Percentiles rank a stretch among this genome's conserved stretches.
These are phyloP conservation scores for Adela reaumurella DNA, from an alignment of 2,888 invertebrate genomes.

Conservation along the genomic window DNA sequence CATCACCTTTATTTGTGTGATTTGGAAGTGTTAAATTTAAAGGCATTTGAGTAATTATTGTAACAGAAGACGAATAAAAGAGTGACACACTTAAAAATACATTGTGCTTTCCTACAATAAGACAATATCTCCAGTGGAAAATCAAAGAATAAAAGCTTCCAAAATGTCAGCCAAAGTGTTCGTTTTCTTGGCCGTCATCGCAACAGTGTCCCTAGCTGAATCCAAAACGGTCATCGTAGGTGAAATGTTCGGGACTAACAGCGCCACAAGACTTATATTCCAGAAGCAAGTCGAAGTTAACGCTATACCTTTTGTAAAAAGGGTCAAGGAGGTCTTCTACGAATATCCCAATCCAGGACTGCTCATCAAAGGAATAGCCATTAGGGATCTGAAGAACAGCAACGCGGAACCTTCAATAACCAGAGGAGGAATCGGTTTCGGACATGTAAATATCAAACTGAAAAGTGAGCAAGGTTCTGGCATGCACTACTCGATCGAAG, in stretches of 20 bases:
- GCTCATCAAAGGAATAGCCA: conserved; percentile 41
- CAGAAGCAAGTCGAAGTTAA: conserved; percentile 21
- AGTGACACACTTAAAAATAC: too few species aligned
- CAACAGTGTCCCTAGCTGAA: conserved; percentile 17
- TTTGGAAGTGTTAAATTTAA: too few species aligned
- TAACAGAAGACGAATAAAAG: too few species aligned
- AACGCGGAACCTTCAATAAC: conserved; percentile 34
- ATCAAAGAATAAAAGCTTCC: background rate
- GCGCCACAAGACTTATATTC: conserved; percentile 26
- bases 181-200: background rate
- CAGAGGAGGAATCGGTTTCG: conserved; percentile 37
- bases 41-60: too few species aligned
- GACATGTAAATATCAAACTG: conserved; percentile 34
- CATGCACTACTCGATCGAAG: conserved; percentile 30
- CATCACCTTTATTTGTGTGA: too few species aligned
- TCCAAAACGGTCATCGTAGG: conserved; percentile 31
- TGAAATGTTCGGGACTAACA: conserved; percentile 25
- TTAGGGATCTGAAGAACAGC: conserved; percentile 37
- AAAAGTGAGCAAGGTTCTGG: conserved; percentile 42
- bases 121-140: too few species aligned
- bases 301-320: conserved; percentile 26
- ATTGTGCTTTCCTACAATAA: too few species aligned
- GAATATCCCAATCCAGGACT: conserved; percentile 27
- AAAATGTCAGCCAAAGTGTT: background rate
- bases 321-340: conserved; percentile 28